These are phyloP conservation scores for Ficedula albicollis DNA, from an alignment of 2,797 vertebrate genomes.

Conservation along the genomic window DNA sequence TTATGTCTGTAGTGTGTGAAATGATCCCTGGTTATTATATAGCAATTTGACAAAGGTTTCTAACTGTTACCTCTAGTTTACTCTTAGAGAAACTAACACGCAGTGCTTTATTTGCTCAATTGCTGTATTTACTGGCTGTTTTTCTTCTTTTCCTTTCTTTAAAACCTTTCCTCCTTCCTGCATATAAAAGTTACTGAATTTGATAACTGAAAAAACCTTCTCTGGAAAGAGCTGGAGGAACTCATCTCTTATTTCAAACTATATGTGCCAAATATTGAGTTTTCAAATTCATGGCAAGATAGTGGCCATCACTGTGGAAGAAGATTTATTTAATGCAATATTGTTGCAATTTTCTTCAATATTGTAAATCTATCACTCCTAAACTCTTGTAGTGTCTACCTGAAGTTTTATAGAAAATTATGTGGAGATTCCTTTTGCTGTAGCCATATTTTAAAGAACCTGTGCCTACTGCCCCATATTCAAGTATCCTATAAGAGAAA, in stretches of 20 bases:
- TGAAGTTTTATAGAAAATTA: neutral
- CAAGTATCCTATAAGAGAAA: neutral
- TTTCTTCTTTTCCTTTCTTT: neutral
- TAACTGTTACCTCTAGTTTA: neutral
- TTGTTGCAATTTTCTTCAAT: neutral
- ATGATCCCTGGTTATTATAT: neutral
- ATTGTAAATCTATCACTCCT: neutral
- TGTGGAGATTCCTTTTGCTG: neutral
- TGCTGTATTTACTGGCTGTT: neutral
- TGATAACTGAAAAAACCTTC: neutral
- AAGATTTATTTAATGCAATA: neutral
- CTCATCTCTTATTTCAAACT: neutral
- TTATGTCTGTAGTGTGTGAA: neutral
- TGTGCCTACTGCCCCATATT: neutral
- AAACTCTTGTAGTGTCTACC: neutral
- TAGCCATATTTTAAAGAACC: neutral
- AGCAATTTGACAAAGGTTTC: neutral
- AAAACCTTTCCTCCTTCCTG: neutral
- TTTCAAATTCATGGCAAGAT: neutral
- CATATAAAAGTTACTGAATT: neutral
- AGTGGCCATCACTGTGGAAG: rapidly evolving
- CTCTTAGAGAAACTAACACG: neutral
- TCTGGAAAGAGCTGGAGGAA: neutral
- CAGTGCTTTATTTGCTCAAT: neutral
- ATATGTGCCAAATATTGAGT: neutral